Conservation (phyloP, 1,140 invertebrate species). For the Drosophila punjabiensis region DNA sequence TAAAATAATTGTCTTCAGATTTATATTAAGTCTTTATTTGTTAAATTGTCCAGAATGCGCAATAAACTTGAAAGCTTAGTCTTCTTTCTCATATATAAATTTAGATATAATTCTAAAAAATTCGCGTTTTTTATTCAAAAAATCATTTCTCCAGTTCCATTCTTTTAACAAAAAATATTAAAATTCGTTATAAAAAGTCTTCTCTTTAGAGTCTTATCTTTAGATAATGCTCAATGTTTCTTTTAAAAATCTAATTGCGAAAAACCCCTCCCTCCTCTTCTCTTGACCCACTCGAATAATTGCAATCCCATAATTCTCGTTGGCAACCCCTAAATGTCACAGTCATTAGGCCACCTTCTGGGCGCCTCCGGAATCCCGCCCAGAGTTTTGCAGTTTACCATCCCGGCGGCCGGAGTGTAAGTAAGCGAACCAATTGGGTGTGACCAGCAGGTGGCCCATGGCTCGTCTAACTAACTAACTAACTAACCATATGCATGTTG, state of each 20-base stretch:
- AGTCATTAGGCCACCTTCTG: conserved; percentile 63
- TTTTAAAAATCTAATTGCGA: neutral
- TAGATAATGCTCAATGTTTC: neutral
- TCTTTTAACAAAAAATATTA: neutral
- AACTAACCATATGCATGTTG: conserved; percentile 78
- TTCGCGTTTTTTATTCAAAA: neutral
- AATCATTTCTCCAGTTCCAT: neutral
- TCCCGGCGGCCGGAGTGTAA: conserved; percentile 7
- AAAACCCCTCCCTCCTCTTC: too few species aligned
- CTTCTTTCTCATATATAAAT: too few species aligned
- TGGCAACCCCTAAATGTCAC: conserved; percentile 53
- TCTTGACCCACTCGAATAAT: conserved; percentile 30
- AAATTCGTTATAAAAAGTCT: neutral
- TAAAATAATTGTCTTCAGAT: neutral
- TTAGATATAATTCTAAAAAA: neutral
- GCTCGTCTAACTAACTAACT: conserved; percentile 55
- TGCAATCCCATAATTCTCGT: conserved; percentile 65
- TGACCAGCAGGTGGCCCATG: conserved; percentile 64
- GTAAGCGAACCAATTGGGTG: conserved; percentile 58
- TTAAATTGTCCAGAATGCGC: neutral
- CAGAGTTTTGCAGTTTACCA: conserved; percentile 21
- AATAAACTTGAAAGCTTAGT: too few species aligned
- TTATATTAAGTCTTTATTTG: neutral
- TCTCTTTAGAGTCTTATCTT: too few species aligned
- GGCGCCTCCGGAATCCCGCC: conserved; percentile 29